These are phyloP conservation scores for Linnaemya vulpina DNA, from an alignment of 2,888 invertebrate genomes.

Conservation along the genomic window DNA sequence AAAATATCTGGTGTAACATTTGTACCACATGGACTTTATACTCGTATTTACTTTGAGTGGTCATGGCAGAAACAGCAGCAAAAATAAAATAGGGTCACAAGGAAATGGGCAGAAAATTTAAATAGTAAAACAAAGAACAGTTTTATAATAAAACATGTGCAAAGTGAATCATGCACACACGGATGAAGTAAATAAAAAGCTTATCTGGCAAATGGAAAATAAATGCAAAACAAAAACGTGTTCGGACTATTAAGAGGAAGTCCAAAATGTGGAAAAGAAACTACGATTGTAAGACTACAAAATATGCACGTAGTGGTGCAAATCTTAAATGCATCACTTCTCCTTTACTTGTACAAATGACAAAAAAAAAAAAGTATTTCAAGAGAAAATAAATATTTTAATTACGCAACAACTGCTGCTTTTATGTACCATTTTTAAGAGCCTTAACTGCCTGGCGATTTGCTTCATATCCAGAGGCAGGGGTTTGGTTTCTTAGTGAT, in stretches of 20 bases:
- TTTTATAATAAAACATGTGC: conserved; percentile 47
- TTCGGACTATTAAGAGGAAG: conserved; percentile 55
- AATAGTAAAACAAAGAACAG: conserved; percentile 27
- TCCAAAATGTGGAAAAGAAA: conserved; percentile 24
- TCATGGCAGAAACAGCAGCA: conserved; percentile 27
- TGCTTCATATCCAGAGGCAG: conserved; percentile 35
- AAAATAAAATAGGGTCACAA: conserved; percentile 51
- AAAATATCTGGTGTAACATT: conserved; percentile 17
- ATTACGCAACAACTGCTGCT: conserved; percentile 50
- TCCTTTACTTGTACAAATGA: background rate
- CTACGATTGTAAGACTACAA: background rate
- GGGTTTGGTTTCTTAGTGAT: conserved; percentile 23
- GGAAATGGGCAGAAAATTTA: conserved; percentile 36
- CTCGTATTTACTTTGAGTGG: conserved; percentile 61
- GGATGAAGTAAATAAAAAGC: conserved; percentile 51
- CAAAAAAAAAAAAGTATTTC: conserved; percentile 19
- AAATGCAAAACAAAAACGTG: conserved; percentile 47
- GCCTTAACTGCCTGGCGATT: conserved; percentile 26
- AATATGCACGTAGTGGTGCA: conserved; percentile 41
- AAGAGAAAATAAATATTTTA: conserved; percentile 51
- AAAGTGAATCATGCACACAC: conserved; percentile 50
- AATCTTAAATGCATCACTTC: conserved; percentile 32
- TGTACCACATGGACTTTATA: conserved; percentile 25
- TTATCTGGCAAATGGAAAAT: conserved; percentile 56
- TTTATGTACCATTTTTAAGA: conserved; percentile 6